Evolutionary conservation across 2,113 vertebrate species (phyloP).

Genomic region (Carettochelys insculpta): DNA sequence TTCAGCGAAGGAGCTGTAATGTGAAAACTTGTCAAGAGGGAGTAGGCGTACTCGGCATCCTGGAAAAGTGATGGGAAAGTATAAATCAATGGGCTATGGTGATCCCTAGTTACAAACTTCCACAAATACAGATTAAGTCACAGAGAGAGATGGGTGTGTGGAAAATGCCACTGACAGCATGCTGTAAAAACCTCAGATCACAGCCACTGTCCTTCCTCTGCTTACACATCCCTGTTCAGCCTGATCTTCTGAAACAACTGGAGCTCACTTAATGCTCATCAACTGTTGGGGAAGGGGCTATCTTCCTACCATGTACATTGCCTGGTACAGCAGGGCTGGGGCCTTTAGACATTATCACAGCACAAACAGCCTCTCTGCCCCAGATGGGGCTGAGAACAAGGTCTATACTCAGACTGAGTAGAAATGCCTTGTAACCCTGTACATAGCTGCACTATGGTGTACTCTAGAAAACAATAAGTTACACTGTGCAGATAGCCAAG

Average conservation of each 20-base stretch:
- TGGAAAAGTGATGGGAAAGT: conserved; percentile 67
- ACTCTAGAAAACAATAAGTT: background rate
- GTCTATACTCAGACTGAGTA: background rate
- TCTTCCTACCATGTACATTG: background rate
- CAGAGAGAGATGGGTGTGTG: background rate
- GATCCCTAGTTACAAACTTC: conserved; percentile 62
- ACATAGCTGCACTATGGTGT: background rate
- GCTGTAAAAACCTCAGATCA: background rate
- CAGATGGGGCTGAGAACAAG: background rate
- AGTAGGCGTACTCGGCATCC: conserved; percentile 31
- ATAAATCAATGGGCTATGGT: conserved; percentile 50
- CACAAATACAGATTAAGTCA: conserved; percentile 51
- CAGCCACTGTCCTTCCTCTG: background rate
- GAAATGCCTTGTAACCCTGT: background rate
- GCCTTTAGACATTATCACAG: background rate
- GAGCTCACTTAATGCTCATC: background rate
- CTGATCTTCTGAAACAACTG: conserved; percentile 10
- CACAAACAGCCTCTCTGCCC: background rate
- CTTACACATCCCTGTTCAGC: conserved; percentile 6
- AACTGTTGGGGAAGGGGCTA: background rate
- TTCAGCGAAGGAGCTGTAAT: conserved; percentile 26
- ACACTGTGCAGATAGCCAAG: too few relatives aligned
- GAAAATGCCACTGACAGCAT: conserved; percentile 30
- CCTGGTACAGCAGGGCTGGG: accelerated
- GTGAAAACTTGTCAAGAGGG: conserved; percentile 14